Evolutionary conservation across 2,113 vertebrate species (phyloP), one percentile per base, ranked within the genome.

Genomic region (Osmerus eperlanus): DNA sequence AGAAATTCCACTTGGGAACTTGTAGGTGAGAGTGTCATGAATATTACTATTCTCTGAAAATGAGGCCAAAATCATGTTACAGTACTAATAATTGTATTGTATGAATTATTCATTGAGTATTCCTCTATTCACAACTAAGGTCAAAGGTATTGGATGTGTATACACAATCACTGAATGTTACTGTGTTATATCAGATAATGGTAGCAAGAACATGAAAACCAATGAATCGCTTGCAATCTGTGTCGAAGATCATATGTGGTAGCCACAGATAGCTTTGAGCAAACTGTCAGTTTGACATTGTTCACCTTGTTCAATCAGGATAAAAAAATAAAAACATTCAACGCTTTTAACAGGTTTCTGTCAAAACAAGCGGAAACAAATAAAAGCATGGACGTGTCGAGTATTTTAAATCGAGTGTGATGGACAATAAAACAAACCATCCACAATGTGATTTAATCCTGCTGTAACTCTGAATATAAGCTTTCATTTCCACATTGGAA

Each of bases 241-340:
- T 75, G 83, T 84, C 82, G 77, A 78, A 68, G 78, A 76, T 76
- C 75, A 55, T 25, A 69, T 70, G 56, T 54, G 66, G 56, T 68
- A 66, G 36, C 47, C 61, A 32, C 25, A 29, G 56, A 73, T 54
- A 70, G 36, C 32, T 68, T 15, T 52, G 65, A 81, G 63, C 70
- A 61, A 19, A 59, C 60, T 65, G 63, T 16, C 64, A 58, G 59
- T 81, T 67, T 79, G 60, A 73, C 75, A 68, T 71, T 29, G 5
- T 51, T 51, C 64, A 65, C 64, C 41, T 19, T 2, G 11, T 51
- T 65, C 18, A 51, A 7, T 19, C 18, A 21, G 15, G 41, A n/a
- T 36, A 6, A 7, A 4, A 4, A 36, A 36, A 36, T 6, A 36
- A 36, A 36, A 36, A 36, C 32, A 36, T 36, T 4, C 41, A 47